Evolutionary conservation across 1,140 invertebrate genomes (phyloP), one percentile per base, ranked within the genome.

Genomic region (Coptotermes formosanus): DNA sequence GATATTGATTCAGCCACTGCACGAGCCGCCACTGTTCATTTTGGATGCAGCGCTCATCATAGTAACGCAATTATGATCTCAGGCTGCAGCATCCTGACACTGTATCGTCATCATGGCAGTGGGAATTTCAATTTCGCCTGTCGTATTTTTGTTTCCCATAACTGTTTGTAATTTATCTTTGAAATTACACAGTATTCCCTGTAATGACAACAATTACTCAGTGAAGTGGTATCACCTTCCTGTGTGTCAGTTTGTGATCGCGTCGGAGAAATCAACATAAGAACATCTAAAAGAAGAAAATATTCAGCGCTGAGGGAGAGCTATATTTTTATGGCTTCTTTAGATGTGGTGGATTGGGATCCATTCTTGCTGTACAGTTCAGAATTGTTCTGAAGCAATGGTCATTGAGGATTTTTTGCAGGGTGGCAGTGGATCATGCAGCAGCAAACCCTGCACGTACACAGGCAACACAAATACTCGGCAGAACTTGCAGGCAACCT

Each of bases 101-200:
- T 6, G n/a, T 75, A n/a, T 8, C 64, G 7, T 75, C 64, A 75
- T 75, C 64, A 75, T 75, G 7, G 64, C n/a, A 30, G n/a, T 75
- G 64, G 64, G 16, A 30, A 75, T 75, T 75, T 75, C 64, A 75
- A 75, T 75, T 75, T 75, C n/a, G 64, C 14, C n/a, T n/a, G 6
- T 12, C 25, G 14, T 75, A 75, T 75, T 75, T 75, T 75, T 75
- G 9, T n/a, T 7, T 75, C 2, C 30, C 25, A 3, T 75, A 75
- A 75, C 30, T 75, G 25, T 25, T 75, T 75, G 64, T 75, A 75
- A 75, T 75, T 75, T 75, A 75, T 75, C 64, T n/a, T 25, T 75
- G 64, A 75, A 30, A 75, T 75, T 75, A 30, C 25, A 75, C 8
- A 75, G 64, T n/a, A n/a, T 75, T 3, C 8, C 64, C n/a, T 9